These are phyloP conservation scores for Neodon shergylaensis DNA, from an alignment of 2,113 vertebrate genomes.

Conservation along the genomic window DNA sequence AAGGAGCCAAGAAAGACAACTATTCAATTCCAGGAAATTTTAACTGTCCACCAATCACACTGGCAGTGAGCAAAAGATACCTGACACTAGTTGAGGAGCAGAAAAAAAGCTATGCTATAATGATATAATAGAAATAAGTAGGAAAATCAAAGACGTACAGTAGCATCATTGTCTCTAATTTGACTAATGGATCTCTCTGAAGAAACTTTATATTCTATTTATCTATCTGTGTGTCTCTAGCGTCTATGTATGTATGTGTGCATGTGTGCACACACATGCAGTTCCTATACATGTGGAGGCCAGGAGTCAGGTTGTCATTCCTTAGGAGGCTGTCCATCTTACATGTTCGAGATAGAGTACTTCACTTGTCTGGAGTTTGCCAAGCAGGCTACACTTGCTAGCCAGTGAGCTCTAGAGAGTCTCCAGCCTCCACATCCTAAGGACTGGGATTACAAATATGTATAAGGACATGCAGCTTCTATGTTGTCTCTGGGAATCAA, in stretches of 20 bases:
- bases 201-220: not conserved
- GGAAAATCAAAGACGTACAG: not conserved
- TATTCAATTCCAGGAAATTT: slow-evolving; percentile 35
- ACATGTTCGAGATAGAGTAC: not conserved
- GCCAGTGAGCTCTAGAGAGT: not conserved
- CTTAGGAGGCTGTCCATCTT: not conserved
- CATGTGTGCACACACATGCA: not conserved
- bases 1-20: not conserved
- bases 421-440: not conserved
- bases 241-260: not conserved
- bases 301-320: not conserved
- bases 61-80: not conserved
- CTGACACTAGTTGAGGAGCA: not conserved
- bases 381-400: too few relatives aligned
- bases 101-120: not conserved
- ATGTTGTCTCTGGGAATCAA: not conserved
- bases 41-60: not conserved
- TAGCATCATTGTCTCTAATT: not conserved
- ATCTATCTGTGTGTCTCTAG: not conserved
- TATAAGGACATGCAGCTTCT: not conserved
- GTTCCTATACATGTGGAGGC: not conserved
- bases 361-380: not conserved
- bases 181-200: not conserved
- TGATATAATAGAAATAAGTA: not conserved
- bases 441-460: not conserved